Conservation (phyloP, 1,140 invertebrate genomes). For the Vanessa tameamea region DNA sequence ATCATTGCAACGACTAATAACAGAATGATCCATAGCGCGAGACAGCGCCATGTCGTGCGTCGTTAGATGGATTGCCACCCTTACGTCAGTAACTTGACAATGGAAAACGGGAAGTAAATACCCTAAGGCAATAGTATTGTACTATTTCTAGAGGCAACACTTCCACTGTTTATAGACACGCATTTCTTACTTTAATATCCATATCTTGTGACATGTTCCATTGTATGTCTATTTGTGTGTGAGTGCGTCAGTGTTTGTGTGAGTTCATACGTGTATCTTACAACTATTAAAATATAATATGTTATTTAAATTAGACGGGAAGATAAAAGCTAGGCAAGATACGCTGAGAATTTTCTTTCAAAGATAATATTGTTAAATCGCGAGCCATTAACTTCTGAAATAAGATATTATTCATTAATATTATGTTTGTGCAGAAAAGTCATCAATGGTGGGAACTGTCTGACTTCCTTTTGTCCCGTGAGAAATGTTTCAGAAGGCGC, state of each 20-base stretch:
- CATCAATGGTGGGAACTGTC: slow-evolving; percentile 9
- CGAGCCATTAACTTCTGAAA: neutral
- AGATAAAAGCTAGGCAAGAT: too few relatives aligned
- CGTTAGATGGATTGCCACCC: neutral
- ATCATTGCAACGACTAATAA: neutral
- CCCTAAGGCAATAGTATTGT: slow-evolving; percentile 4
- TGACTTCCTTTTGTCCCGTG: slow-evolving; percentile 19
- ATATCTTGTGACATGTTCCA: neutral
- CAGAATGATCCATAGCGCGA: neutral
- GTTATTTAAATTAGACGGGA: too few relatives aligned
- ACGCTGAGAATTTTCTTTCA: too few relatives aligned
- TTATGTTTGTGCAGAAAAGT: neutral
- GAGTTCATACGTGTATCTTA: too few relatives aligned
- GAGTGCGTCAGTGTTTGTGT: neutral
- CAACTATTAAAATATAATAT: too few relatives aligned
- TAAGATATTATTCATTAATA: neutral
- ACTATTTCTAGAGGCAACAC: neutral
- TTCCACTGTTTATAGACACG: neutral
- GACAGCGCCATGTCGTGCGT: neutral
- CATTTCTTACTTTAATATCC: slow-evolving; percentile 9
- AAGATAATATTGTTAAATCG: neutral
- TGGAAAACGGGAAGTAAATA: slow-evolving; percentile 4
- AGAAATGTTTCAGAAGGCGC: slow-evolving; percentile 7
- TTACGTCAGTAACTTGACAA: neutral
- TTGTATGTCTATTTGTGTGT: neutral